These are phyloP conservation scores for Nyctibius grandis DNA, from an alignment of 2,797 vertebrate species.

Conservation along the genomic window DNA sequence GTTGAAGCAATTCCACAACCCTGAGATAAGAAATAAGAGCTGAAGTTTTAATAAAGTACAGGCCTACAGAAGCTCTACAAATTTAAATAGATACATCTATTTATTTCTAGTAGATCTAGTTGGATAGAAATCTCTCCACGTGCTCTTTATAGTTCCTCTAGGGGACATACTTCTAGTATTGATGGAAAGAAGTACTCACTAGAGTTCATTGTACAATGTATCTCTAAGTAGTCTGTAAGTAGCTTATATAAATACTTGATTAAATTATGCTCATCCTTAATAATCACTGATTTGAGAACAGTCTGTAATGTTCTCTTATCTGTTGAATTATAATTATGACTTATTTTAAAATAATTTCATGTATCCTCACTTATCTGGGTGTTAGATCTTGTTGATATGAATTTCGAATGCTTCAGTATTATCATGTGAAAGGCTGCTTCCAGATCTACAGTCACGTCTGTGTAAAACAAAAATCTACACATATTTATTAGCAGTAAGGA, in stretches of 20 bases:
- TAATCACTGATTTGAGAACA: neutral
- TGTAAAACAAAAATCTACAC: neutral
- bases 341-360: neutral
- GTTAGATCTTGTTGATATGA: neutral
- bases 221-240: neutral
- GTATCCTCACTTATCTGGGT: neutral
- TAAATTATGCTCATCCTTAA: neutral
- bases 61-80: neutral
- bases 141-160: neutral
- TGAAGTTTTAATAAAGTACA: neutral
- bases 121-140: neutral
- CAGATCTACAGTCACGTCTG: neutral
- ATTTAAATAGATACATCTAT: neutral
- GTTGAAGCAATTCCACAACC: neutral
- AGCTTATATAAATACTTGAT: neutral
- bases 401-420: neutral
- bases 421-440: neutral
- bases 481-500: neutral
- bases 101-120: constrained; percentile 13
- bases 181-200: neutral
- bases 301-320: neutral
- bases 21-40: neutral
- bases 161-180: neutral
- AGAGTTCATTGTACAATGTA: neutral
- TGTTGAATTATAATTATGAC: neutral